Evolutionary conservation across 2,888 invertebrate genomes (phyloP).

Genomic region (Hirtodrosophila alboralis): DNA sequence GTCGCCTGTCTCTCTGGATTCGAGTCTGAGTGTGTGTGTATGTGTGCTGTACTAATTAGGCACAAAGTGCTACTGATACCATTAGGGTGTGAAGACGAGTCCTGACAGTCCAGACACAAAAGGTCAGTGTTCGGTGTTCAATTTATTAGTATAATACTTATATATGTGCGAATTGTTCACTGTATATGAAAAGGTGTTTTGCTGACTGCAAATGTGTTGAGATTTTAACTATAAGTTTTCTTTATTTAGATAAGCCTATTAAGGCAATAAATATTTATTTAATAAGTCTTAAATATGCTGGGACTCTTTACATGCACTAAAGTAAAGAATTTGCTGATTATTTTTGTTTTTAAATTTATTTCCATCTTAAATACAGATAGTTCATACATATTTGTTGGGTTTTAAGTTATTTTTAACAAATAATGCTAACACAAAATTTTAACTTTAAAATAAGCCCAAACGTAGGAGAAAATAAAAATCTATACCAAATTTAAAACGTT

Average conservation of each 20-base stretch:
- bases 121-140: slow-evolving; percentile 50
- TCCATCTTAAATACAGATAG: too few species aligned
- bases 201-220: neutral
- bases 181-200: slow-evolving; percentile 7
- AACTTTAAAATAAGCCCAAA: too few species aligned
- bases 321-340: too few species aligned
- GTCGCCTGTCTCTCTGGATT: neutral
- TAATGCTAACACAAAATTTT: too few species aligned
- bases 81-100: slow-evolving; percentile 11
- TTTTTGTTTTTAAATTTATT: too few species aligned
- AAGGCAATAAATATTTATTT: too few species aligned
- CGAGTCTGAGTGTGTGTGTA: neutral
- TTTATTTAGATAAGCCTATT: neutral
- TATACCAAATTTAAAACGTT: too few species aligned
- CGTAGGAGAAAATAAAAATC: too few species aligned
- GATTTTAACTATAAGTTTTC: neutral
- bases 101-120: slow-evolving; percentile 40
- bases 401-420: too few species aligned
- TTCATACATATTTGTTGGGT: too few species aligned
- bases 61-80: slow-evolving; percentile 43
- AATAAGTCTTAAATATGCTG: too few species aligned
- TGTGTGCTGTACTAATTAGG: slow-evolving; percentile 54
- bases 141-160: slow-evolving; percentile 40
- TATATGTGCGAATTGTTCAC: slow-evolving; percentile 28
- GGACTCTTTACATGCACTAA: too few species aligned